Conservation (phyloP, 2,888 invertebrate genomes). For the Ormyrus pomaceus region DNA sequence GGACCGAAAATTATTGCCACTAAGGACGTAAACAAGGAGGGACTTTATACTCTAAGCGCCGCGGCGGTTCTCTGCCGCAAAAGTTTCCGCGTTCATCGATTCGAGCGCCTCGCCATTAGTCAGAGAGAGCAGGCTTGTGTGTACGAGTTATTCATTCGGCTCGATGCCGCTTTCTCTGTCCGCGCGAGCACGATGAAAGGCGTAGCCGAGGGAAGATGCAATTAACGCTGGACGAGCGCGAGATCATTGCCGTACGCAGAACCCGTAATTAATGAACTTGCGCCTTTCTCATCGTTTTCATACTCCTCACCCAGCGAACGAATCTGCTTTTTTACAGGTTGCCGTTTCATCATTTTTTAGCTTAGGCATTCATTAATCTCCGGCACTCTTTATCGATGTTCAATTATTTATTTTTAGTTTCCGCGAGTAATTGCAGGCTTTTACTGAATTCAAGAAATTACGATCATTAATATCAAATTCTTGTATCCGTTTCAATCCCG, state of each 20-base stretch:
- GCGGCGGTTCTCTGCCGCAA: neutral
- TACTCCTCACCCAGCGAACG: neutral
- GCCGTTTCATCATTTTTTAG: neutral
- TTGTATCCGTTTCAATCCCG: neutral
- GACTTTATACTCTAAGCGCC: conserved; percentile 9
- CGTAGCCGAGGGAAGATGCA: conserved; percentile 9
- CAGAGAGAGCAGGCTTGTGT: neutral
- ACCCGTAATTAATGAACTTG: conserved; percentile 38
- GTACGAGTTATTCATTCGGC: conserved; percentile 28
- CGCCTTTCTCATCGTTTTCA: conserved; percentile 5
- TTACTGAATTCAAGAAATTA: neutral
- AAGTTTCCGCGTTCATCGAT: conserved; percentile 41
- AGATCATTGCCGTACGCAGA: conserved; percentile 3
- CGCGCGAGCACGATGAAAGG: conserved; percentile 11
- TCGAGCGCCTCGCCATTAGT: conserved; percentile 15
- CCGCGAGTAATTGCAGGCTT: neutral
- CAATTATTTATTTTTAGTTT: neutral
- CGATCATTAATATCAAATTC: neutral
- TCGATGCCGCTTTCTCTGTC: conserved; percentile 30
- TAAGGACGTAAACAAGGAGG: neutral
- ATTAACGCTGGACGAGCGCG: conserved; percentile 18
- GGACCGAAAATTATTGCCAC: conserved; percentile 22
- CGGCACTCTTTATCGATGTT: neutral
- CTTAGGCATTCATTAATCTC: neutral
- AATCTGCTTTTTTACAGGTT: neutral